Percentiles rank a stretch among this genome's conserved stretches.
Evolutionary conservation across 2,113 vertebrate species (phyloP).

Genomic region (Plotosus lineatus): DNA sequence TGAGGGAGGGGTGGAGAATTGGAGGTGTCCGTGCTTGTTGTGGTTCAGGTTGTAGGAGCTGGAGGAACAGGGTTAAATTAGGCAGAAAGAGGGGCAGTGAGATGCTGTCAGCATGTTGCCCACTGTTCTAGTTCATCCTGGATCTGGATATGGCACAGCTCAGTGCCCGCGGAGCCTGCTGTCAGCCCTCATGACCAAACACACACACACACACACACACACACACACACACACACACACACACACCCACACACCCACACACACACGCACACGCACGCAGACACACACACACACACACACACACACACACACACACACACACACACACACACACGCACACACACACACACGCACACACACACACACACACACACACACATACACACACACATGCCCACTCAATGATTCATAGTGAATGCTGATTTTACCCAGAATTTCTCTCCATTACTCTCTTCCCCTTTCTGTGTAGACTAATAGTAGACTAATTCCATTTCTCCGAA

Average conservation of each 20-base stretch:
- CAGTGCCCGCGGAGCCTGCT: conserved; percentile 70
- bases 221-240: too few species aligned
- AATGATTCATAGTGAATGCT: conserved; percentile 13
- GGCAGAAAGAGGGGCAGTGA: conserved; percentile 70
- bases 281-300: conserved; percentile 19
- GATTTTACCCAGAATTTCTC: conserved; percentile 19
- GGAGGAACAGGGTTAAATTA: conserved; percentile 76
- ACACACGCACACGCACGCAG: too few species aligned
- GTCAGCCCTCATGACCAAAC: conserved; percentile 73
- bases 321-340: conserved; percentile 43
- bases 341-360: not conserved
- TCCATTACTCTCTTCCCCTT: not conserved
- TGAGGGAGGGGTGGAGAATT: conserved; percentile 33
- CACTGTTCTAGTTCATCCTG: conserved; percentile 57
- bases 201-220: conserved; percentile 27
- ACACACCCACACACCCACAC: too few species aligned
- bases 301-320: conserved; percentile 35
- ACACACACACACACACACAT: conserved; percentile 41
- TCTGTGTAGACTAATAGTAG: not conserved
- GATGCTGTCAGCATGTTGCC: conserved; percentile 71
- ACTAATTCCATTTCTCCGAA: not conserved
- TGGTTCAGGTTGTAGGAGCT: conserved; percentile 52
- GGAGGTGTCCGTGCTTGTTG: conserved; percentile 48
- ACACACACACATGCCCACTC: not conserved
- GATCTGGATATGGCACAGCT: conserved; percentile 70